Evolutionary conservation across 2,113 vertebrate species (phyloP), one percentile per base, ranked within the genome.

Genomic region (Siniperca chuatsi): DNA sequence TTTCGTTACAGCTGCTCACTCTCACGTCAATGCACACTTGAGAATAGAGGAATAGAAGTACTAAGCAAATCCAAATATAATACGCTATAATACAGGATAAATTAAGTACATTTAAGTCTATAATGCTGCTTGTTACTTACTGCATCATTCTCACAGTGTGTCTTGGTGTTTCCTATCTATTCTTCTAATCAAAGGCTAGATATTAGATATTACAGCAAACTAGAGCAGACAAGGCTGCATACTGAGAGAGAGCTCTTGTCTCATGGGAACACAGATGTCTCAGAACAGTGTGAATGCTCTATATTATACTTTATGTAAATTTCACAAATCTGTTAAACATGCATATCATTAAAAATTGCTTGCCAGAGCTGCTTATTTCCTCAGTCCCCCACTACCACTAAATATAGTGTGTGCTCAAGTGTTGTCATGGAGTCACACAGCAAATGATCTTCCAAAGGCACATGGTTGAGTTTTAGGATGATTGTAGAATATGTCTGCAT

Each of bases 151-250:
- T 84, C 33, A 10, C 60, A 42, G 64, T 4, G 15, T 67, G 54
- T 57, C 35, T n/a, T 33, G 4, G 20, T 57, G 55, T 81, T 58
- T 81, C 44, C 54, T 40, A 50, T 83, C 78, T 20, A 66, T 85
- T 86, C 4, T 8, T 69, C 8, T 25, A 57, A 82, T 78, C 69
- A 78, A 78, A 84, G 29, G 9, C 13, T 55, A n/a, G 16, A 82
- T 57, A 86, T 73, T 21, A 76, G 25, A 78, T 33, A 55, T 76
- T 40, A 40, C 9, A 12, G 35, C 16, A 72, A 66, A 84, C 25
- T 21, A 25, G 0, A 70, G 25, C 66, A 85, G 81, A 78, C 75
- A 25, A 50, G 42, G 46, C 76, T 62, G 29, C n/a, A 50, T 29
- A 1, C 70, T 71, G 9, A 75, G 64, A 61, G 23, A 64, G 29